phyloP scores from a whole-genome alignment of 1,140 invertebrate genomes.

The Sweltsa coloradensis region DNA sequence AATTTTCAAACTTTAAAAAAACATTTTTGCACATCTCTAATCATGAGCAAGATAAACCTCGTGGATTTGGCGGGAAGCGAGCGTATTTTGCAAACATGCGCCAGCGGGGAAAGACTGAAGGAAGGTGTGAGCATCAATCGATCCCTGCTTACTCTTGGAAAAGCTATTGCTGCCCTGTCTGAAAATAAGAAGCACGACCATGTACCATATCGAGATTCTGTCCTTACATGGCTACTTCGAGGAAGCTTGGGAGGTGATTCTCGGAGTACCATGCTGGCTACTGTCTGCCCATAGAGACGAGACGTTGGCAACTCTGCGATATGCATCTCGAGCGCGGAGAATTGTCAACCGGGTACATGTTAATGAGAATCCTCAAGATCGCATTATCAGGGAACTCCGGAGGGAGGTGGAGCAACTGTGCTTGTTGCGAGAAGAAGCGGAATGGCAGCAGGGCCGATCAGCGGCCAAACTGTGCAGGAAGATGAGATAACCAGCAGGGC shows the following conservation, averaged over 20 bases:
- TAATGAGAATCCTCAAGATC: conserved; percentile 65
- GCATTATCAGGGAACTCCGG: conserved; percentile 40
- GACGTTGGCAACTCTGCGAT: conserved; percentile 72
- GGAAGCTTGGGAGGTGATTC: conserved; percentile 56
- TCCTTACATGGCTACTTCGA: conserved; percentile 68
- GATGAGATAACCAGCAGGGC: neutral
- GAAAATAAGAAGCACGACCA: conserved; percentile 41
- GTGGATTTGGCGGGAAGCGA: conserved; percentile 82
- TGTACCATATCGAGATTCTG: conserved; percentile 50
- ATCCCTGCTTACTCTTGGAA: conserved; percentile 68
- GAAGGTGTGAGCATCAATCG: conserved; percentile 72
- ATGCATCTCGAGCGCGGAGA: conserved; percentile 76
- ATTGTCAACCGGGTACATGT: conserved; percentile 70
- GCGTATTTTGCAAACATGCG: conserved; percentile 49
- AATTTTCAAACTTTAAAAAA: no score
- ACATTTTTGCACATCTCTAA: no score
- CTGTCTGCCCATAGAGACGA: conserved; percentile 73
- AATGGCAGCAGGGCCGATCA: no score
- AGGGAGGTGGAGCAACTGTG: no score
- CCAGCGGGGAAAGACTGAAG: conserved; percentile 57
- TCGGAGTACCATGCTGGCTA: conserved; percentile 52
- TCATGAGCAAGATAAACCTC: conserved; percentile 65
- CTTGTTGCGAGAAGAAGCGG: no score
- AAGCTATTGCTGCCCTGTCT: conserved; percentile 58
- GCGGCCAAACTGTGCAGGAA: neutral